Percentiles rank a stretch among this genome's conserved stretches.
These are phyloP conservation scores for Sepioteuthis lessoniana DNA, from an alignment of 2,888 invertebrate species.

Conservation along the genomic window DNA sequence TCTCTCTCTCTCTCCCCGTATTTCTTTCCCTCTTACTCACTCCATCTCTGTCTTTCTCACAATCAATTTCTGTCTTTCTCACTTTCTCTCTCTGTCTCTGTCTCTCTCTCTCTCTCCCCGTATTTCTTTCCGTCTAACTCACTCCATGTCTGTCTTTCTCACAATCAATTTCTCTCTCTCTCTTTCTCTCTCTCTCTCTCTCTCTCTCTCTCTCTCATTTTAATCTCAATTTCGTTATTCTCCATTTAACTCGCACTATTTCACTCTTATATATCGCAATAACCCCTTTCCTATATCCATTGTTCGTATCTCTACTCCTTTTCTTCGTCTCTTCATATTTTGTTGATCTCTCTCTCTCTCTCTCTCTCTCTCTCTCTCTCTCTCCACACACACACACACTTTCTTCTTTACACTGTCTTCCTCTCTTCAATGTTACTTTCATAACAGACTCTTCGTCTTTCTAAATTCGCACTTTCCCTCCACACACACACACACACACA, in stretches of 20 bases:
- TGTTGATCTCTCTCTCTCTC: neutral
- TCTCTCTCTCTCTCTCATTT: neutral
- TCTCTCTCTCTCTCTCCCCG: neutral
- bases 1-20: neutral
- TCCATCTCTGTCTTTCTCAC: neutral
- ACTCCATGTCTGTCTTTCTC: neutral
- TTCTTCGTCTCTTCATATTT: too few relatives aligned
- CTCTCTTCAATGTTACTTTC: too few relatives aligned
- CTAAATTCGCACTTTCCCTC: too few relatives aligned
- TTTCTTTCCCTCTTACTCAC: neutral
- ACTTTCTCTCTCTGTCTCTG: neutral
- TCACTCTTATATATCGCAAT: neutral
- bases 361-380: neutral
- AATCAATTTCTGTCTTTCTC: neutral
- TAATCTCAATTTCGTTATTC: neutral
- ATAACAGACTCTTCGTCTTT: too few relatives aligned
- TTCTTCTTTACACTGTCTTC: too few relatives aligned
- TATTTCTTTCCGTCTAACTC: neutral
- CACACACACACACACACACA: too few relatives aligned
- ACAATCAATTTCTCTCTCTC: neutral
- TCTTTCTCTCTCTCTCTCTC: neutral
- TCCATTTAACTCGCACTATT: neutral
- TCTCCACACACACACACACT: too few relatives aligned
- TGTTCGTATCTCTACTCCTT: too few relatives aligned
- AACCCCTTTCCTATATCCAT: neutral